Evolutionary conservation across 1,140 invertebrate species (phyloP).

Genomic region (Helicoverpa armigera): DNA sequence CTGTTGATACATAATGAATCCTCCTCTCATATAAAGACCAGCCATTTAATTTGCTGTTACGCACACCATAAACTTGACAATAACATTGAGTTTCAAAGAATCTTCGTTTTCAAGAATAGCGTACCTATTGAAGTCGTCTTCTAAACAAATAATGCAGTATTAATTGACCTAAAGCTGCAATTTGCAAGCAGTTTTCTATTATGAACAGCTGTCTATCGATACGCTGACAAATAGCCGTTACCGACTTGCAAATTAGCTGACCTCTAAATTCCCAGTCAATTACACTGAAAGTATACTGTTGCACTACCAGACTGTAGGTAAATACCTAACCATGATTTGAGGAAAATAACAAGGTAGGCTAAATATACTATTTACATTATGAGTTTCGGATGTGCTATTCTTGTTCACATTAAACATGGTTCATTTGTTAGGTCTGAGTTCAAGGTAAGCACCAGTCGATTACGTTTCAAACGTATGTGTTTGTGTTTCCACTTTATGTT

Average conservation of each 20-base stretch:
- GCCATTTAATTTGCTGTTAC: neutral
- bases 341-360: slow-evolving; percentile 24
- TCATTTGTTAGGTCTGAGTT: slow-evolving; percentile 35
- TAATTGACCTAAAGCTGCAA: too few relatives aligned
- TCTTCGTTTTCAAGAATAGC: too few relatives aligned
- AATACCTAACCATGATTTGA: neutral
- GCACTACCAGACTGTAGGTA: neutral
- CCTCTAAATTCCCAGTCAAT: slow-evolving; percentile 1
- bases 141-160: too few relatives aligned
- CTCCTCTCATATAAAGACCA: too few relatives aligned
- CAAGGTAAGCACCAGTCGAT: slow-evolving; percentile 28
- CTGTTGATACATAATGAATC: too few relatives aligned
- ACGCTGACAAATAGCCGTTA: neutral
- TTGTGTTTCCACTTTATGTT: slow-evolving; percentile 23
- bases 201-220: neutral
- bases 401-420: slow-evolving; percentile 23
- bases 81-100: too few relatives aligned
- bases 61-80: neutral
- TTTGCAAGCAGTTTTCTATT: too few relatives aligned
- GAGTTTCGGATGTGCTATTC: slow-evolving; percentile 42
- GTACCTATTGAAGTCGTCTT: too few relatives aligned
- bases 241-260: neutral
- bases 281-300: neutral
- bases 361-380: slow-evolving; percentile 34
- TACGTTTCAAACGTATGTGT: slow-evolving; percentile 13